These are phyloP conservation scores for Agelastica alni DNA, from an alignment of 2,888 invertebrate species.

Conservation along the genomic window DNA sequence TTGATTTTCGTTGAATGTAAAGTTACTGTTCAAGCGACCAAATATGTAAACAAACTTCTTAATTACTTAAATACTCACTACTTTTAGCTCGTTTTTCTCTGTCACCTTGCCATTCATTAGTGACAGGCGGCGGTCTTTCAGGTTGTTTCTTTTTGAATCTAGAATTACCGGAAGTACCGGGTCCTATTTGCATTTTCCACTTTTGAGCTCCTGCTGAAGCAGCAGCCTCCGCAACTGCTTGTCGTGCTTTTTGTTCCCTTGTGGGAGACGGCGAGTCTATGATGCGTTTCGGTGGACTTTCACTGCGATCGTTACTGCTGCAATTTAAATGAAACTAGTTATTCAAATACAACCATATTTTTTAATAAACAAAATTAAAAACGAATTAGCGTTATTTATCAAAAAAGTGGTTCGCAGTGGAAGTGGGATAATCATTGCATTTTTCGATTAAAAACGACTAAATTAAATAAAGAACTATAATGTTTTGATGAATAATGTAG, in stretches of 20 bases:
- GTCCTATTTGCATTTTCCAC: constrained; percentile 73
- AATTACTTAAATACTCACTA: too few relatives aligned
- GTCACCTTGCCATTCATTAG: constrained; percentile 57
- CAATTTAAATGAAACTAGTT: background rate
- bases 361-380: too few relatives aligned
- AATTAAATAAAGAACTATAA: too few relatives aligned
- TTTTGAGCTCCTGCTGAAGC: constrained; percentile 62
- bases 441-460: too few relatives aligned
- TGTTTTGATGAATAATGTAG: too few relatives aligned
- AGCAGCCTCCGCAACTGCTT: constrained; percentile 58
- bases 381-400: too few relatives aligned
- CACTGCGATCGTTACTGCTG: constrained; percentile 48
- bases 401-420: too few relatives aligned
- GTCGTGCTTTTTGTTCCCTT: constrained; percentile 56
- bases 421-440: too few relatives aligned
- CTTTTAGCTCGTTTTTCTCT: constrained; percentile 59
- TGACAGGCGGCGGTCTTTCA: constrained; percentile 41
- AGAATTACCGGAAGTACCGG: constrained; percentile 58
- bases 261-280: constrained; percentile 57
- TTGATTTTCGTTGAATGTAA: too few relatives aligned
- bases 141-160: constrained; percentile 68
- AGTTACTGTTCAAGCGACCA: too few relatives aligned
- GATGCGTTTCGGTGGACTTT: constrained; percentile 49
- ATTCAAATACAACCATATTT: too few relatives aligned
- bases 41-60: too few relatives aligned